Evolutionary conservation across 2,113 vertebrate species (phyloP).

Genomic region (Corydoras maculifer): DNA sequence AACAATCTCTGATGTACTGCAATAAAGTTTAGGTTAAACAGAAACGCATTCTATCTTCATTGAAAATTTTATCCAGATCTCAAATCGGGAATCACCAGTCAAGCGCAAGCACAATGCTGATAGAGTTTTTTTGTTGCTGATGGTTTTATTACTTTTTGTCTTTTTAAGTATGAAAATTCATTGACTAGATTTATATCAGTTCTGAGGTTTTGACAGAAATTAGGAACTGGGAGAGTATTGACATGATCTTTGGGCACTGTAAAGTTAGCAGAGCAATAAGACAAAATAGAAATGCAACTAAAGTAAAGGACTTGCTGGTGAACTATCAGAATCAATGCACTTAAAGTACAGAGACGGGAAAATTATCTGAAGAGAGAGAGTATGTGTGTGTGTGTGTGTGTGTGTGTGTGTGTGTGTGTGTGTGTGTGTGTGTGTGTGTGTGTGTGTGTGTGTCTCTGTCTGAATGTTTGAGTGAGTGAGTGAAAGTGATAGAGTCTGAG

Average conservation of each 20-base stretch:
- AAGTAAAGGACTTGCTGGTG: conserved; percentile 7
- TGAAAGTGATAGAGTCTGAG: conserved; percentile 12
- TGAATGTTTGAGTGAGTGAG: background rate
- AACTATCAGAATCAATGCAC: conserved; percentile 6
- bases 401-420: conserved; percentile 11
- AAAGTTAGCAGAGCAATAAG: background rate
- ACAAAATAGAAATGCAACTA: conserved; percentile 15
- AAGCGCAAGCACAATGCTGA: too few species aligned
- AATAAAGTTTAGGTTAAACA: too few species aligned
- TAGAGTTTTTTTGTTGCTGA: too few species aligned
- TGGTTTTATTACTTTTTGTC: too few species aligned
- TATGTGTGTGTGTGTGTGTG: conserved; percentile 1
- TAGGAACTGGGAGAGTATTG: background rate
- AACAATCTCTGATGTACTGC: too few species aligned
- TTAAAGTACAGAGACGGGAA: conserved; percentile 14
- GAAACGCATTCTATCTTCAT: too few species aligned
- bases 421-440: conserved; percentile 1
- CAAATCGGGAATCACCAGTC: too few species aligned
- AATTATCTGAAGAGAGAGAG: conserved; percentile 15
- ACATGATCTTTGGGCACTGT: background rate
- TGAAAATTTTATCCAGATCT: too few species aligned
- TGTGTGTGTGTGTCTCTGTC: conserved; percentile 9
- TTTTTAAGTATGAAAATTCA: too few species aligned
- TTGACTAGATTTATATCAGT: too few species aligned
- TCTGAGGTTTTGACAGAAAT: background rate